Base-by-base conservation (phyloP, 92 coral and sea anemone genomes). In the Phenganax marumi region DNA sequence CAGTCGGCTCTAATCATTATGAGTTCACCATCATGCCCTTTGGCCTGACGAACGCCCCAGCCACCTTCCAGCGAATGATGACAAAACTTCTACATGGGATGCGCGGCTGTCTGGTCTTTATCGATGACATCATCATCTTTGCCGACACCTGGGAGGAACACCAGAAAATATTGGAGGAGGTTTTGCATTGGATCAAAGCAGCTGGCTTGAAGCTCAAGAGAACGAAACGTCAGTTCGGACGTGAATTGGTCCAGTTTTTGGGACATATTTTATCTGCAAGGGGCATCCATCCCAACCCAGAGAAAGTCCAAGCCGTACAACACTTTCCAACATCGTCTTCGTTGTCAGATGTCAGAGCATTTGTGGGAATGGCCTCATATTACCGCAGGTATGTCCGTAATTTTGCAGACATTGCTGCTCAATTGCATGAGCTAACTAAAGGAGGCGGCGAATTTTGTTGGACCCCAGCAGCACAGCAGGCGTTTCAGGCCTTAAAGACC, bases 111-210 rank as follows among this genome's bases (percentile, higher is more conserved):
- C 47, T 87, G 1, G 86, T 83, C 0, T 88, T 85, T 65, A 49
- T 90, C 8, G 91, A 88, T 83, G 93, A 90, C 52, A 82, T 88
- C 2, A 82, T 90, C 5, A 83, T 90, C 10, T 78, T 77, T 61
- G 83, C 79, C 23, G 81, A 85, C 18, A 88, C 76, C 52, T 90
- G 87, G 55, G 79, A 84, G 50, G 86, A 87, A 19, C 68, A 22
- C 10, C 76, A 87, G 0, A 14, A 43, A 16, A 53, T 87, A 53
- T 75, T 86, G 19, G 85, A 86, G 68, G 83, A 63, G 23, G 90
- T 89, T 9, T 57, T 89, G 24, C n/a, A 16, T 12, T 79, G 82
- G 7, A 89, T 89, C 11, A 26, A 53, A 8, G 66, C 79, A 0
- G 79, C 14, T 62, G 89, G 88, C 16, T 64, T 86, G 8, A 86